A percentile compares a stretch with the other conserved stretches of the same genome.
Conservation (phyloP, 2,888 invertebrate species). For the Drosophila quinaria region DNA sequence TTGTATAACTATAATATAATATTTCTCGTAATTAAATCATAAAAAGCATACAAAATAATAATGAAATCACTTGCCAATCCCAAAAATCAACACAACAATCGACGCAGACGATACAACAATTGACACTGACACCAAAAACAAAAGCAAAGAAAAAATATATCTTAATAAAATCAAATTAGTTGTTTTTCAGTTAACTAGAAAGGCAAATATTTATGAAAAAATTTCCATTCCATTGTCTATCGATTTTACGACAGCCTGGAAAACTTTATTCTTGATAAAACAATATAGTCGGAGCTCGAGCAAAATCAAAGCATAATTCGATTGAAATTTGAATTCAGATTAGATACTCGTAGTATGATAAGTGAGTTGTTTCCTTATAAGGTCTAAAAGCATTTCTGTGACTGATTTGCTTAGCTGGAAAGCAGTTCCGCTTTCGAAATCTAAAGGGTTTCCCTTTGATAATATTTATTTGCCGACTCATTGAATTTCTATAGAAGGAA, state of each 20-base stretch:
- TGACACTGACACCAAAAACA: constrained; percentile 76
- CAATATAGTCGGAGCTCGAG: constrained; percentile 19
- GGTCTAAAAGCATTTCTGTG: background rate
- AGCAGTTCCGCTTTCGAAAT: constrained; percentile 4
- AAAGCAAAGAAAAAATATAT: constrained; percentile 7
- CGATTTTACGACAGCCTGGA: constrained; percentile 58
- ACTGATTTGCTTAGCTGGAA: background rate
- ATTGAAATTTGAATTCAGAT: constrained; percentile 52
- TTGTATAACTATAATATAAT: constrained; percentile 52
- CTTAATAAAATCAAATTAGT: constrained; percentile 9
- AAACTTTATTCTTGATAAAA: constrained; percentile 45
- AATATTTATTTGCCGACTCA: background rate
- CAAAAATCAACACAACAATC: constrained; percentile 59
- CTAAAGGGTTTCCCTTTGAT: background rate
- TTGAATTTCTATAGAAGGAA: background rate
- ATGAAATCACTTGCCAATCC: constrained; percentile 71
- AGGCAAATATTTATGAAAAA: constrained; percentile 53
- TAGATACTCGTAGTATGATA: constrained; percentile 33
- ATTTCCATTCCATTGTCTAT: constrained; percentile 68
- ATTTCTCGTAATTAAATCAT: constrained; percentile 76
- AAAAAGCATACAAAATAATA: constrained; percentile 54
- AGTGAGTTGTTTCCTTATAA: constrained; percentile 21
- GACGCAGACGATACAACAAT: constrained; percentile 53
- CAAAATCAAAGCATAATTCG: constrained; percentile 42
- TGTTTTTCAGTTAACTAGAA: constrained; percentile 22